These are phyloP conservation scores for Syndactyla subalaris DNA, from an alignment of 2,797 vertebrate species.

Conservation along the genomic window DNA sequence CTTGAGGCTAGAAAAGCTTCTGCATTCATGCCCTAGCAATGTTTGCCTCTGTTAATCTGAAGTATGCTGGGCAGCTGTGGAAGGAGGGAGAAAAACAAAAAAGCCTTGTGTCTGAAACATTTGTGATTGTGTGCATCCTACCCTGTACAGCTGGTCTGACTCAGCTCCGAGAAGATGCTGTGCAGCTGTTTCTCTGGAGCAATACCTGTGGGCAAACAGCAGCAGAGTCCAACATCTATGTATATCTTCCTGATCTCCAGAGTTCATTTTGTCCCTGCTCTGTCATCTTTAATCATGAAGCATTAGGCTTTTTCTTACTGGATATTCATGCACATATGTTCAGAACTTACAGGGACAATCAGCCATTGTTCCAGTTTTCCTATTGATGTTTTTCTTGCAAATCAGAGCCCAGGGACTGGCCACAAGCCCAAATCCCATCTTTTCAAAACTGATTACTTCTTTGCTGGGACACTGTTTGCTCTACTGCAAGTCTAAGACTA, in stretches of 20 bases:
- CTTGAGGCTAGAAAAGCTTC: constrained; percentile 57
- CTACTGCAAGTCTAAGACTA: background rate
- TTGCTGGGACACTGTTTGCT: background rate
- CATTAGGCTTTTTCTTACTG: constrained; percentile 57
- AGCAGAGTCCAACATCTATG: constrained; percentile 34
- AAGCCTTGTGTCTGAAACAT: constrained; percentile 51
- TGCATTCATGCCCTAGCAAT: constrained; percentile 23
- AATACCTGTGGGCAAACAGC: constrained; percentile 67
- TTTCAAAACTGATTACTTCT: constrained; percentile 39
- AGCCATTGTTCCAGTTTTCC: constrained; percentile 35
- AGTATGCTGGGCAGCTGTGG: constrained; percentile 61
- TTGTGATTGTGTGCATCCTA: constrained; percentile 65
- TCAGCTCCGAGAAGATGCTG: constrained; percentile 66
- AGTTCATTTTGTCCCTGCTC: constrained; percentile 62
- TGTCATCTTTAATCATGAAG: constrained; percentile 73
- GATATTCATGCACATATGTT: constrained; percentile 49
- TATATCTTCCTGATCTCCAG: constrained; percentile 57
- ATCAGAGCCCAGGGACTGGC: constrained; percentile 28
- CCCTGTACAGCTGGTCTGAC: constrained; percentile 73
- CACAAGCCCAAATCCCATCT: background rate
- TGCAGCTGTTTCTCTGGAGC: constrained; percentile 78
- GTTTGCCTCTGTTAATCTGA: constrained; percentile 48
- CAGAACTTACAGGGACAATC: constrained; percentile 50
- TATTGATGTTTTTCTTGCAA: background rate
- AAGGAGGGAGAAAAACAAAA: constrained; percentile 43